phyloP scores from a whole-genome alignment of 2,113 vertebrate species.

The Notiomystis cincta region DNA sequence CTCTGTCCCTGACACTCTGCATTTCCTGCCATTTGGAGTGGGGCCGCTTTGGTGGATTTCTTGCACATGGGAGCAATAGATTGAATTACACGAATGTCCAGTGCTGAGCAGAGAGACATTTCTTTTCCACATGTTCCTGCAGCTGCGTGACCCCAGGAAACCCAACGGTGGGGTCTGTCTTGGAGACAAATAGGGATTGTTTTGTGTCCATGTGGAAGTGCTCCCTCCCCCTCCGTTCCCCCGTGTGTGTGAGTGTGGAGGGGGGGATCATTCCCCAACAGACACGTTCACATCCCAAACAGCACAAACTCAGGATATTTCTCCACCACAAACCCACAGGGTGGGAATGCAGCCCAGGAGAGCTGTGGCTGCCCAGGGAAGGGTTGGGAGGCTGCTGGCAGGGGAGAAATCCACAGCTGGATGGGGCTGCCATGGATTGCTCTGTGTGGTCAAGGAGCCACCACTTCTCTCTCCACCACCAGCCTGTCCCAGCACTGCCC shows the following conservation, averaged over 20 bases:
- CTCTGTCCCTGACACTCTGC: neutral
- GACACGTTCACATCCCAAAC: neutral
- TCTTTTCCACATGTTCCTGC: conserved; percentile 69
- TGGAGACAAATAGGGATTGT: conserved; percentile 59
- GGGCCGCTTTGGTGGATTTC: conserved; percentile 52
- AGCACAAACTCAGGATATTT: neutral
- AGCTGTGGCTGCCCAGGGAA: neutral
- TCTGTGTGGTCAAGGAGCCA: rapidly evolving
- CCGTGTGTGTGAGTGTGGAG: neutral
- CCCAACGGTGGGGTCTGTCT: conserved; percentile 61
- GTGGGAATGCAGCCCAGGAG: neutral
- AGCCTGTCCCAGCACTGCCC: neutral
- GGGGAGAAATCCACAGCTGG: neutral
- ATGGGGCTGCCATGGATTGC: neutral
- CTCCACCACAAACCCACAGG: neutral
- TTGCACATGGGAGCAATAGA: conserved; percentile 66
- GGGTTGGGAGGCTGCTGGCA: neutral
- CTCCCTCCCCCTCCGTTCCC: neutral
- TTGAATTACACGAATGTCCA: conserved; percentile 61
- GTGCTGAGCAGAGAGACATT: conserved; percentile 43
- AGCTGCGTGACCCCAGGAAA: conserved; percentile 71
- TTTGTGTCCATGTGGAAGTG: neutral
- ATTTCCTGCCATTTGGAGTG: conserved; percentile 19
- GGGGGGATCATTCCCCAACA: neutral
- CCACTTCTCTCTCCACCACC: rapidly evolving